These are phyloP conservation scores for Clepsis dumicolana DNA, from an alignment of 2,888 invertebrate species.

Conservation along the genomic window DNA sequence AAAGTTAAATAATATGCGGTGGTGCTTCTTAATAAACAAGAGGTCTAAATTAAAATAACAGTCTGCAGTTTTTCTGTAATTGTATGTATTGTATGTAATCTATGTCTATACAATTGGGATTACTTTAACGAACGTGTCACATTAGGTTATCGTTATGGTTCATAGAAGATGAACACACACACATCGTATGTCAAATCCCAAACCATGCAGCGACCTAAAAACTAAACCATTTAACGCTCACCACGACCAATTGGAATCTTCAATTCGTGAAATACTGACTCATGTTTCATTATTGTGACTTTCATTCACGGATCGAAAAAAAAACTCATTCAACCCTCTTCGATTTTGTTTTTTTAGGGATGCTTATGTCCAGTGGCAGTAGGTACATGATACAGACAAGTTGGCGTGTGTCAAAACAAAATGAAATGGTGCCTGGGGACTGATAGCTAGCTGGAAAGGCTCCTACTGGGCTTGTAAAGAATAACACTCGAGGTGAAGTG, in stretches of 20 bases:
- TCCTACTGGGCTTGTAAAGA: constrained; percentile 62
- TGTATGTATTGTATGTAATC: no score
- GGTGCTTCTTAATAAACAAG: no score
- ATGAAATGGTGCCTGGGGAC: constrained; percentile 83
- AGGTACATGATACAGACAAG: constrained; percentile 59
- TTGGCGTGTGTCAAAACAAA: constrained; percentile 82
- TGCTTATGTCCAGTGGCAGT: constrained; percentile 59
- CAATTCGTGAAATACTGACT: constrained; percentile 55
- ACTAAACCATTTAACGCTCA: background rate
- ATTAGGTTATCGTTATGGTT: background rate
- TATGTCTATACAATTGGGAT: no score
- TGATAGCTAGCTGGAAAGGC: constrained; percentile 59
- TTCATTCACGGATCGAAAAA: constrained; percentile 64
- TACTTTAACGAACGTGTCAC: no score
- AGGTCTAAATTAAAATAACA: no score
- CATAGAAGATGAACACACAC: no score
- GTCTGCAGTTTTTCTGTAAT: no score
- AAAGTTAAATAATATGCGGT: no score
- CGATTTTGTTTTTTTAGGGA: constrained; percentile 60
- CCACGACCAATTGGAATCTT: constrained; percentile 8
- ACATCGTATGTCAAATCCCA: background rate
- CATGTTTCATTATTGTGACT: constrained; percentile 65
- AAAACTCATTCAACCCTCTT: constrained; percentile 65
- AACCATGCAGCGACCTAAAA: background rate
- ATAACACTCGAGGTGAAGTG: constrained; percentile 49